These are phyloP conservation scores for Apoderus coryli DNA, from an alignment of 2,888 invertebrate species.

Conservation along the genomic window DNA sequence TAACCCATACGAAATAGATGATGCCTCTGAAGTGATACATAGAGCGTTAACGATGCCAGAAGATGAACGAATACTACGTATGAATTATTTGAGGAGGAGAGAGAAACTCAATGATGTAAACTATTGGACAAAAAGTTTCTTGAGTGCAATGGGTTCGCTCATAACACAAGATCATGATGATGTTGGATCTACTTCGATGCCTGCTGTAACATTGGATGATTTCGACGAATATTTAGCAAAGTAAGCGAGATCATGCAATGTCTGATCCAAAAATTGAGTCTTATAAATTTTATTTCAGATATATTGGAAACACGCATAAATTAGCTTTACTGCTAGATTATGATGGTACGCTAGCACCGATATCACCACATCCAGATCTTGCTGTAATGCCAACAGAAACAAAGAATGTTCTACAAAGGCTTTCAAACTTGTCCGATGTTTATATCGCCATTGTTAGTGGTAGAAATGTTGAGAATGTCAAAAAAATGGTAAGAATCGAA, in stretches of 20 bases:
- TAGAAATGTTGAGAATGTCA: slow-evolving; percentile 74
- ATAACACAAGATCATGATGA: slow-evolving; percentile 64
- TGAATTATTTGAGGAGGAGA: slow-evolving; percentile 69
- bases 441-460: slow-evolving; percentile 81
- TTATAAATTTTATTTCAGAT: slow-evolving; percentile 44
- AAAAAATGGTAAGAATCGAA: slow-evolving; percentile 59
- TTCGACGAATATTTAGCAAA: slow-evolving; percentile 80
- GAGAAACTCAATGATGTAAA: slow-evolving; percentile 75
- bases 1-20: slow-evolving; percentile 79
- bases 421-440: slow-evolving; percentile 74
- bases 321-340: slow-evolving; percentile 72
- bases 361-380: slow-evolving; percentile 79
- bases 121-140: slow-evolving; percentile 78
- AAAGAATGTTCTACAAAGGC: slow-evolving; percentile 64
- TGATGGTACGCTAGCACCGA: slow-evolving; percentile 78
- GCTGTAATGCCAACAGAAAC: slow-evolving; percentile 77
- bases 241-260: slow-evolving; percentile 37
- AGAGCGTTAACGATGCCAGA: slow-evolving; percentile 78
- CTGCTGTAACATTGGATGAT: slow-evolving; percentile 80
- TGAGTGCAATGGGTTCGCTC: slow-evolving; percentile 75
- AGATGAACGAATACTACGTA: slow-evolving; percentile 71
- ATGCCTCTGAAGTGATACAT: slow-evolving; percentile 76
- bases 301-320: slow-evolving; percentile 76
- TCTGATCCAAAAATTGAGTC: not conserved
- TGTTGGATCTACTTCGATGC: slow-evolving; percentile 71